Evolutionary conservation across 2,113 vertebrate species (phyloP), one percentile per base, ranked within the genome.

Genomic region (Microcebus griseorufus): DNA sequence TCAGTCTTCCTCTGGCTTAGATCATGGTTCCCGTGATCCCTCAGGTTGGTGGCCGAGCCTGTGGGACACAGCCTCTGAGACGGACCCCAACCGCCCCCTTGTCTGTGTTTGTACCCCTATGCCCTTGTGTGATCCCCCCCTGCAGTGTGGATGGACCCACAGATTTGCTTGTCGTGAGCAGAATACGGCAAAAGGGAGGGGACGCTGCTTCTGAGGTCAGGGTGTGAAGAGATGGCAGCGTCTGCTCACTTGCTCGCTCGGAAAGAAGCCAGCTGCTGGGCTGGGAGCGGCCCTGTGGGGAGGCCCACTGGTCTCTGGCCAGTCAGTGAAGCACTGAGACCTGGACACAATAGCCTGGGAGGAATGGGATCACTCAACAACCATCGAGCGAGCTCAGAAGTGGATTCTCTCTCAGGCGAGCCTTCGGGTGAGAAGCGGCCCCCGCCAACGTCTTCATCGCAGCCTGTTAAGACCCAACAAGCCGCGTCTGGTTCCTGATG

Each of bases 151-250:
- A 32, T 60, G 42, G 14, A 72, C 27, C 13, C 27, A 70, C 42
- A 93, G 62, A 90, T 88, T 69, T 39, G 53, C 32, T 75, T 87
- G 70, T 65, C 32, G 48, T 75, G 81, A 91, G 60, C 0, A 65
- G 29, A 88, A 64, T 0, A 34, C 27, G n/a, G 22, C 9, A 22
- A n/a, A 55, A 65, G 17, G 13, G 23, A 89, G 18, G 23, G 55
- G 20, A 25, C 48, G 32, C 51, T 17, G 23, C 62, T 78, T 92
- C 42, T 27, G 14, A 87, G n/a, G 39, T 29, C 20, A 65, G 18
- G n/a, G 17, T 81, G 14, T 67, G 27, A 88, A 78, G 39, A 72
- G 17, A 55, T 2, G 51, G 37, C 37, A 14, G 16, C 8, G 65
- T 72, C 78, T 62, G 6, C 25, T 88, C 13, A 14, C 16, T 62